Base-by-base conservation (phyloP, 2,888 invertebrate species). In the Morpho achilles region DNA sequence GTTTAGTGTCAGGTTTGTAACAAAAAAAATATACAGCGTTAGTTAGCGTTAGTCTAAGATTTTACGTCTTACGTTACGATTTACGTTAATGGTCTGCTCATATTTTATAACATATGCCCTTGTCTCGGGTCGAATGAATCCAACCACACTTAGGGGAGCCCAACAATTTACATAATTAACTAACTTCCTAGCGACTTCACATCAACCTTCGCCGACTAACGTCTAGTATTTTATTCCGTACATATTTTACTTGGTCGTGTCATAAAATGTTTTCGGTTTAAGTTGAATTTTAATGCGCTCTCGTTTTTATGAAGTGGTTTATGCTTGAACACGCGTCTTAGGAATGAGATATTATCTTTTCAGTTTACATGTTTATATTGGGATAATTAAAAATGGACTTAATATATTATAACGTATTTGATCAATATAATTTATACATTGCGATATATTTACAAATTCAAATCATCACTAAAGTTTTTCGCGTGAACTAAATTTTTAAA, bases 161-260 rank as follows among this genome's bases (percentile, higher is more conserved):
- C 79, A 76, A 74, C 81, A 78, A 87, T 87, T 84, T 85, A 72
- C 85, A 87, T 87, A 86, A 86, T 87, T 85, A 87, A 85, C 85
- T 72, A 80, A 82, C 80, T 82, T 82, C 75, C 68, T 66, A 64
- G 62, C 60, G 66, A 61, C 66, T 68, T 66, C 59, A 67, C 59
- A 64, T 69, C 69, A 66, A 70, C 67, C 66, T 66, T 65, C 64
- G 53, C 62, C 59, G 61, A 55, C 50, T 58, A 56, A 55, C 63
- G 59, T 59, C 59, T 64, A 60, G 63, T 65, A 55, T 64, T 67
- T 67, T 65, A 59, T 67, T 63, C 64, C 59, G 62, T 64, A 59
- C 61, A 63, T 67, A 66, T 60, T 66, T 61, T 59, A 63, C 60
- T 57, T 45, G 52, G 56, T 47, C 58, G 62, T 53, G 59, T 56